Conservation (phyloP, 2,797 vertebrate genomes). For the Sebastes hubbsi region DNA sequence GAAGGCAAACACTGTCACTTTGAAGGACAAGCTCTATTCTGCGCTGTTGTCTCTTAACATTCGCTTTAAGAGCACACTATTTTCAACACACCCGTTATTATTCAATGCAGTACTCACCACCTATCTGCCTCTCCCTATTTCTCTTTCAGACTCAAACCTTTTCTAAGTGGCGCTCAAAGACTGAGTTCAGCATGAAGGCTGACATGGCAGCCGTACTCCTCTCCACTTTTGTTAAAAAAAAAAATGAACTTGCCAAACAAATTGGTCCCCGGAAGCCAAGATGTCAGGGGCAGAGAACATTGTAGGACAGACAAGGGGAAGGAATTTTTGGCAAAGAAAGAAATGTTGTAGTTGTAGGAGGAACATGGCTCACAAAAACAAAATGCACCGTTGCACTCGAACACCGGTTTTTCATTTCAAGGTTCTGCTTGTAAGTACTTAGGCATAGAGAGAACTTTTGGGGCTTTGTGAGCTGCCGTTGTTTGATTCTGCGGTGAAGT, state of each 20-base stretch:
- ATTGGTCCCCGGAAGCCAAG: not conserved
- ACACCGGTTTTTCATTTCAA: not conserved
- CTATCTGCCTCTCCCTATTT: not conserved
- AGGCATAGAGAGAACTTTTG: not conserved
- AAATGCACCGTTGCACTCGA: not conserved
- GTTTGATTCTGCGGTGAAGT: not conserved
- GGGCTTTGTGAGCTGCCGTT: not conserved
- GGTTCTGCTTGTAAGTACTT: not conserved
- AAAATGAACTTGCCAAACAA: conserved; percentile 16
- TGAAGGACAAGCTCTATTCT: conserved; percentile 31
- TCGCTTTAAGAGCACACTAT: not conserved
- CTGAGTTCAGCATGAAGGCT: not conserved
- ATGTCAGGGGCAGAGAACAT: conserved; percentile 4
- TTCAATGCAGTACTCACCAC: not conserved
- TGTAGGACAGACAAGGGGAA: not conserved
- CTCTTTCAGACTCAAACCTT: not conserved
- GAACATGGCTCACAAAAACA: not conserved
- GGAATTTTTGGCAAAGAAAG: not conserved
- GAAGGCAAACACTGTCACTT: conserved; percentile 4
- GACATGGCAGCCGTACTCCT: not conserved
- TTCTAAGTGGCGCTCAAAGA: not conserved
- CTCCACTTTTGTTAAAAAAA: not conserved
- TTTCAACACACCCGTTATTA: not conserved
- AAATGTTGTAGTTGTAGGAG: not conserved
- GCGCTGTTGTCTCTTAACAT: not conserved